These are phyloP conservation scores for Bovichtus diacanthus DNA, from an alignment of 2,797 vertebrate species.

Conservation along the genomic window DNA sequence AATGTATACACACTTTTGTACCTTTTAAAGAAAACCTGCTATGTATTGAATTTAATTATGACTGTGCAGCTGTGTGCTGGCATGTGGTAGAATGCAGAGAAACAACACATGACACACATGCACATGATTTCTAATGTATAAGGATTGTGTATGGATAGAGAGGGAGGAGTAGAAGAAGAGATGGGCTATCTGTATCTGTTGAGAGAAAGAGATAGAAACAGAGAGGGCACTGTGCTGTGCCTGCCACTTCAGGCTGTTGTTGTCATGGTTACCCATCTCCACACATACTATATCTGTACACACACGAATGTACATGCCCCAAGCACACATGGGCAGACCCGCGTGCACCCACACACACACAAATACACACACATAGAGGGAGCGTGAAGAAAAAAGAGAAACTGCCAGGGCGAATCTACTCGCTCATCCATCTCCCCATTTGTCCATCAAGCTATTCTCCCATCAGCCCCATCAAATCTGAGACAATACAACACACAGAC, in stretches of 20 bases:
- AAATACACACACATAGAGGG: slow-evolving; percentile 9
- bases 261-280: slow-evolving; percentile 77
- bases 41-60: too few relatives aligned
- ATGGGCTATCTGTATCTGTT: background rate
- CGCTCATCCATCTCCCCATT: slow-evolving; percentile 20
- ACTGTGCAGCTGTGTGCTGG: too few relatives aligned
- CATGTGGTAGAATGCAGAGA: background rate
- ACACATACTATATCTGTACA: slow-evolving; percentile 41
- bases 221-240: slow-evolving; percentile 28
- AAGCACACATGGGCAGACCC: background rate
- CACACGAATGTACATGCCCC: background rate
- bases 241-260: slow-evolving; percentile 68
- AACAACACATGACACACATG: too few relatives aligned
- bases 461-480: slow-evolving; percentile 15
- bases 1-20: too few relatives aligned
- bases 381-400: slow-evolving; percentile 12
- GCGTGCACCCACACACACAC: background rate
- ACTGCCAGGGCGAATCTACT: slow-evolving; percentile 20
- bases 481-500: slow-evolving; percentile 17
- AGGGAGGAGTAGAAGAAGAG: background rate
- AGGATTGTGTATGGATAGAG: background rate
- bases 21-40: too few relatives aligned
- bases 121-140: background rate
- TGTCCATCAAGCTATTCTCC: slow-evolving; percentile 7
- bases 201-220: slow-evolving; percentile 9